phyloP scores from a whole-genome alignment of 2,797 vertebrate species.

The Alauda arvensis region DNA sequence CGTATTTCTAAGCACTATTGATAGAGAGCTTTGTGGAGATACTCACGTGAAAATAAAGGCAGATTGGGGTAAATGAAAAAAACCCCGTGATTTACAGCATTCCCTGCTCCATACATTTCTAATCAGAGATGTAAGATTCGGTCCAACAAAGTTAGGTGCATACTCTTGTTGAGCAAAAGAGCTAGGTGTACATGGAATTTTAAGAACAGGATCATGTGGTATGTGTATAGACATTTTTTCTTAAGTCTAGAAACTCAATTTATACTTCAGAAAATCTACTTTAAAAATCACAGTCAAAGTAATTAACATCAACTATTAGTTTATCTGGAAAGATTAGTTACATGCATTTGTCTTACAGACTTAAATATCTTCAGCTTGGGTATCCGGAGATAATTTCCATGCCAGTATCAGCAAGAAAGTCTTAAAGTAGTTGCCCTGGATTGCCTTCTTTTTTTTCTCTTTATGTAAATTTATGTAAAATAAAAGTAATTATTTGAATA shows the following conservation, averaged over 20 bases:
- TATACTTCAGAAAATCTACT: neutral
- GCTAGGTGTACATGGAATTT: neutral
- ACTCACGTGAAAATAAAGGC: neutral
- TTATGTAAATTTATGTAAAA: neutral
- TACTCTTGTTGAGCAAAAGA: neutral
- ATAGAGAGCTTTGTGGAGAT: neutral
- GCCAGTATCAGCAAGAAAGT: neutral
- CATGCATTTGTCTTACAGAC: neutral
- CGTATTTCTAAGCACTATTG: neutral
- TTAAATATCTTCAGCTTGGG: neutral
- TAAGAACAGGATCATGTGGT: neutral
- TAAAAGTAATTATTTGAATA: conserved; percentile 2
- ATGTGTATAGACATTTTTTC: neutral
- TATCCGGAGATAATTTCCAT: neutral
- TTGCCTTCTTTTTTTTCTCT: neutral
- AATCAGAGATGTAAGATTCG: neutral
- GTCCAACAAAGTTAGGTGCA: neutral
- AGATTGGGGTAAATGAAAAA: neutral
- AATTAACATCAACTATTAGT: neutral
- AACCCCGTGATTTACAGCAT: neutral
- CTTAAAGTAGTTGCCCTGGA: neutral
- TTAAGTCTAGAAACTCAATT: neutral
- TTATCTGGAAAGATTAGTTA: neutral
- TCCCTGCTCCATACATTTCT: neutral
- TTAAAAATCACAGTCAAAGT: neutral